Conservation (phyloP, 2,888 invertebrate species). For the Cataglyphis albicans region DNA sequence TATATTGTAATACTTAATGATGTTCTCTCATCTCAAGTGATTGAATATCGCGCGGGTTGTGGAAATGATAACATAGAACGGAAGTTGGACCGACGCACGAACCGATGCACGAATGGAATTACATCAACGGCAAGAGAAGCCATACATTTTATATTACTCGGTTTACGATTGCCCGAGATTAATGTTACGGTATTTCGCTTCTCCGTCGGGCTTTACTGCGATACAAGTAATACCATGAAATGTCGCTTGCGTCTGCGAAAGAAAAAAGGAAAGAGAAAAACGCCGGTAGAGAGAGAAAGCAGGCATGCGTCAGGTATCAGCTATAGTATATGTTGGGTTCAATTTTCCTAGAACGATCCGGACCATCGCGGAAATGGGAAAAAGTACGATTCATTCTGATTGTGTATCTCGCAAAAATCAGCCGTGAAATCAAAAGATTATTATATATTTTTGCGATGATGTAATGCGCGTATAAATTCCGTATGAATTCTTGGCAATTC, state of each 20-base stretch:
- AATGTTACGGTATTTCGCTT: conserved; percentile 63
- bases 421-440: conserved; percentile 47
- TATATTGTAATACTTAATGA: conserved; percentile 69
- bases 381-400: conserved; percentile 52
- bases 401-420: conserved; percentile 34
- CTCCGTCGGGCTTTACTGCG: conserved; percentile 62
- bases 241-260: neutral
- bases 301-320: conserved; percentile 14
- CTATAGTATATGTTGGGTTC: conserved; percentile 52
- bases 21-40: conserved; percentile 58
- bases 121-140: conserved; percentile 51
- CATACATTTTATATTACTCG: conserved; percentile 68
- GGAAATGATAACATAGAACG: conserved; percentile 21
- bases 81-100: conserved; percentile 26
- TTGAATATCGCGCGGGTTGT: conserved; percentile 60
- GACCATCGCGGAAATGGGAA: conserved; percentile 51
- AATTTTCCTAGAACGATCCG: conserved; percentile 61
- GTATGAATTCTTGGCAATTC: neutral
- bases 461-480: conserved; percentile 28
- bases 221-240: conserved; percentile 56
- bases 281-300: neutral
- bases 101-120: conserved; percentile 35
- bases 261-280: conserved; percentile 10
- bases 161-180: conserved; percentile 70
- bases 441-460: conserved; percentile 21